Conservation (phyloP, 1,140 invertebrate genomes). For the Lysiphlebus fabarum region DNA sequence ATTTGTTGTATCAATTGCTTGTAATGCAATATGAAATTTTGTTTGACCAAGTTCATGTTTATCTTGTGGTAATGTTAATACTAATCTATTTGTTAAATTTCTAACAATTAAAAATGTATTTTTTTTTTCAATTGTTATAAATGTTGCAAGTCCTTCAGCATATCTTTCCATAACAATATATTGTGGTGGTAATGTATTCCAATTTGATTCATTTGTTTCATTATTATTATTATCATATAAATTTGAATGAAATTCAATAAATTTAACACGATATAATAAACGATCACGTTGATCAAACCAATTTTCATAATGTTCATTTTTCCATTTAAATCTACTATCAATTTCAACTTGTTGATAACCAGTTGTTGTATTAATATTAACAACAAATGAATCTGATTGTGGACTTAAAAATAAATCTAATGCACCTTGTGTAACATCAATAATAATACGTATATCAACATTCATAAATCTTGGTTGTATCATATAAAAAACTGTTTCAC, state of each 20-base stretch:
- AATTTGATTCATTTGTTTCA: conserved; percentile 36
- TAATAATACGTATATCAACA: conserved; percentile 89
- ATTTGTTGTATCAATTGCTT: conserved; percentile 59
- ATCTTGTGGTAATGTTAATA: conserved; percentile 84
- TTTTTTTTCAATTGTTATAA: conserved; percentile 75
- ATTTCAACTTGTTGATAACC: conserved; percentile 66
- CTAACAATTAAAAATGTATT: conserved; percentile 79
- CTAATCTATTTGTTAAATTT: conserved; percentile 79
- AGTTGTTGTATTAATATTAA: conserved; percentile 70
- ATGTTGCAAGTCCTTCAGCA: conserved; percentile 75
- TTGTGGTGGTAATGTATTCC: conserved; percentile 39
- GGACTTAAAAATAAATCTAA: conserved; percentile 85
- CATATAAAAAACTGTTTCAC: conserved; percentile 89
- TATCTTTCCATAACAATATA: conserved; percentile 55
- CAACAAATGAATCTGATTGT: conserved; percentile 87
- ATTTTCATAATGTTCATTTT: conserved; percentile 38
- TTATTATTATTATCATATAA: conserved; percentile 18
- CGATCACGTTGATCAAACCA: conserved; percentile 34
- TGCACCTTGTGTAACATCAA: conserved; percentile 88
- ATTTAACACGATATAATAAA: conserved; percentile 29
- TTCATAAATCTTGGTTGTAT: conserved; percentile 95
- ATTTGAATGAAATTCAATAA: conserved; percentile 45
- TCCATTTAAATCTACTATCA: conserved; percentile 46
- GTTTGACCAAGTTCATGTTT: conserved; percentile 79
- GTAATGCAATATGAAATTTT: conserved; percentile 82